These are phyloP conservation scores for Xylocopa sonorina DNA, from an alignment of 1,140 invertebrate genomes.

Conservation along the genomic window DNA sequence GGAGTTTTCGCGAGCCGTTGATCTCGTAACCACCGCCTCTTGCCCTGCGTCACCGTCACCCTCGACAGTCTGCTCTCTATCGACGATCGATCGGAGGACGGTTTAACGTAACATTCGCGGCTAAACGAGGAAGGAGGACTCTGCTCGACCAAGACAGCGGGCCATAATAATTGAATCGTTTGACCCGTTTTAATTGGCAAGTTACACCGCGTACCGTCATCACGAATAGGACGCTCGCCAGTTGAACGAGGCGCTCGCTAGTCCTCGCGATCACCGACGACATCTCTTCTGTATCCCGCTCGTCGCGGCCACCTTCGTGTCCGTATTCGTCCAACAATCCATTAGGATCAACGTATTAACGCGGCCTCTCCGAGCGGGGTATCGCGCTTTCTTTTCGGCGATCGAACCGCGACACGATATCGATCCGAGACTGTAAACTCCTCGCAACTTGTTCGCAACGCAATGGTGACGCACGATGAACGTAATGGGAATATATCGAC, in stretches of 20 bases:
- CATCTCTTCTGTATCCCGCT: too few species aligned
- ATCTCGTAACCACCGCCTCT: background rate
- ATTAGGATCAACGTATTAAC: too few species aligned
- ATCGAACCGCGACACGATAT: background rate
- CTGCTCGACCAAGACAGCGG: constrained; percentile 11
- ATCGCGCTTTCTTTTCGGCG: background rate
- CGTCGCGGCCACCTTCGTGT: too few species aligned
- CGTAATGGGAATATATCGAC: constrained; percentile 56
- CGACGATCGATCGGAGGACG: constrained; percentile 4
- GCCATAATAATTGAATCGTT: constrained; percentile 70
- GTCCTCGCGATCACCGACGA: too few species aligned
- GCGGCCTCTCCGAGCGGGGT: too few species aligned
- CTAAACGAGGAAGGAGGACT: constrained; percentile 29
- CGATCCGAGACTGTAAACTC: background rate
- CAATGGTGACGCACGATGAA: constrained; percentile 62
- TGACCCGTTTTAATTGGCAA: constrained; percentile 73
- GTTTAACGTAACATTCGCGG: background rate
- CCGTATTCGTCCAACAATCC: too few species aligned
- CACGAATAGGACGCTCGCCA: constrained; percentile 57
- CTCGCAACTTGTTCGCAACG: background rate
- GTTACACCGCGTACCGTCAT: constrained; percentile 29
- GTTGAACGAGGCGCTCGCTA: constrained; percentile 31
- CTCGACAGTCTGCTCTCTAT: too few species aligned
- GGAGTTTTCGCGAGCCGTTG: too few species aligned
- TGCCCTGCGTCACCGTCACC: background rate